Percentiles rank a stretch among this genome's conserved stretches.
These are phyloP conservation scores for Cepaea hortensis DNA, from an alignment of 2,888 invertebrate species.

Conservation along the genomic window DNA sequence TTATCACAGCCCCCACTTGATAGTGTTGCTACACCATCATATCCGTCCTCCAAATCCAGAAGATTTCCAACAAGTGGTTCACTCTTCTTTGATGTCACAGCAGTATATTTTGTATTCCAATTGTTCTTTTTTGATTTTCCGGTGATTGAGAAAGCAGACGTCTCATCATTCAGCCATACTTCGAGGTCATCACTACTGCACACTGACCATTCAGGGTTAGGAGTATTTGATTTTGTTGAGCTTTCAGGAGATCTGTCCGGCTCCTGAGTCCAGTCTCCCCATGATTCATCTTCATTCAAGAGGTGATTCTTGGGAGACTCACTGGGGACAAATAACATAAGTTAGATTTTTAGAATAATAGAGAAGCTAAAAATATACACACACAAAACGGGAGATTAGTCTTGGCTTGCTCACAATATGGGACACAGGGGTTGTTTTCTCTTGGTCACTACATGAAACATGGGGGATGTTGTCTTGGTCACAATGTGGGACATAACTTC, in stretches of 20 bases:
- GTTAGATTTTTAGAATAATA: too few species aligned
- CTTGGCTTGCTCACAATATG: too few species aligned
- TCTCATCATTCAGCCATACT: constrained; percentile 70
- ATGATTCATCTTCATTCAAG: constrained; percentile 64
- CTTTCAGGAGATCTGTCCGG: constrained; percentile 55
- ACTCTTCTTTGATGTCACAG: constrained; percentile 59
- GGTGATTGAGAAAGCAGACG: constrained; percentile 38
- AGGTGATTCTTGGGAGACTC: constrained; percentile 64
- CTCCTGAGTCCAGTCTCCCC: constrained; percentile 63
- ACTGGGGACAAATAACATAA: constrained; percentile 52
- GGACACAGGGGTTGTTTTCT: too few species aligned
- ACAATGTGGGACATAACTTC: too few species aligned
- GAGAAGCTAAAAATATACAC: too few species aligned
- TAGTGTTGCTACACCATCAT: constrained; percentile 27
- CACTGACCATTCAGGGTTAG: constrained; percentile 55
- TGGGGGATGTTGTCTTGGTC: too few species aligned
- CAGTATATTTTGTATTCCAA: constrained; percentile 54
- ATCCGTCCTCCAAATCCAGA: constrained; percentile 67
- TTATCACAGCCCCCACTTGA: constrained; percentile 68
- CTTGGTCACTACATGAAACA: too few species aligned
- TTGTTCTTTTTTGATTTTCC: constrained; percentile 50
- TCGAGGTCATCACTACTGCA: constrained; percentile 65
- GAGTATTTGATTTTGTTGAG: constrained; percentile 15
- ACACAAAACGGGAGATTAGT: too few species aligned
- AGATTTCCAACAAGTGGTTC: constrained; percentile 71